Base-by-base conservation (phyloP, 1,140 invertebrate genomes). In the Apocrypta bakeri region DNA sequence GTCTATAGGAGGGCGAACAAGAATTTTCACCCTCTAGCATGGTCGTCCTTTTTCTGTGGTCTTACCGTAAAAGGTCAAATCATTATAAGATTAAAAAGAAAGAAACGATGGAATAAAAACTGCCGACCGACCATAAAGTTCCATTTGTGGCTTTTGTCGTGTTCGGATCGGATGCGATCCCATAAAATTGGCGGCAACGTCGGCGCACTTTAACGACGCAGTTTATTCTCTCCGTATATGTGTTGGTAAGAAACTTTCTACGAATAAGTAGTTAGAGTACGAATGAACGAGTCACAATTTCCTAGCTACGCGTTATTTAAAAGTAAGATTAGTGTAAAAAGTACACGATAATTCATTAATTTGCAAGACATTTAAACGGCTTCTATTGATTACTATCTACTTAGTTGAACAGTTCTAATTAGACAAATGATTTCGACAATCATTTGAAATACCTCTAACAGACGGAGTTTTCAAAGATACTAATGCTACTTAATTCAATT, bases 171-270 rank as follows among this genome's bases (percentile, higher is more conserved):
- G 42, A 71, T 56, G 80, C 72, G 37, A 75, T 75, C 63, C 25
- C 63, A 40, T 81, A 81, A 81, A 81, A 81, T 81, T 81, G 80
- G 56, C 25, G 48, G 64, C 69, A 27, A 68, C 33, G 31, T 17
- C n/a, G 21, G 71, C 31, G n/a, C 29, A 33, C 37, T 81, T 81
- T 81, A 68, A 81, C 72, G 72, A 71, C 42, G 31, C 66, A 24
- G 68, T 72, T 29, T 66, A 73, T 63, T 56, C 66, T 56, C 66
- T 31, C 21, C 61, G 27, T 31, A 9, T 14, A 64, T 72, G 68
- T 68, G 29, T 79, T 29, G 29, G 40, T n/a, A 42, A 37, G 56
- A 31, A 73, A 73, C 42, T 73, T 61, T 31, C 12, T 6, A 56
- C 48, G 48, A 56, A 17, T 17, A 4, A 56, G 48, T 17, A 17